Percentiles rank a stretch among this genome's conserved stretches.
Evolutionary conservation across 2,113 vertebrate species (phyloP).

Genomic region (Mastomys coucha): DNA sequence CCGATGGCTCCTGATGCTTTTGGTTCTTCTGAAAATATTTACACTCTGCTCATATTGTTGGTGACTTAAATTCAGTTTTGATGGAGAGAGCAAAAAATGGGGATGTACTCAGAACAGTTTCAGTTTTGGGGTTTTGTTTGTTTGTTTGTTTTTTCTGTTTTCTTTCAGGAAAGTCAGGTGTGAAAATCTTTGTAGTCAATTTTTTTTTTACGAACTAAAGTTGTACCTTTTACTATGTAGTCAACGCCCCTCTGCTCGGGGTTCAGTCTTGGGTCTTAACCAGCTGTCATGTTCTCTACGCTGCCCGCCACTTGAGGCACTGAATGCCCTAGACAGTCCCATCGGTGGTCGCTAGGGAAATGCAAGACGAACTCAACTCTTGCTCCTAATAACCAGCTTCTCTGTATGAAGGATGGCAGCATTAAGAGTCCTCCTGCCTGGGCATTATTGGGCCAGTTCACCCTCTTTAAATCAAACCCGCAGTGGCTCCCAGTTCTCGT

Average conservation of each 20-base stretch:
- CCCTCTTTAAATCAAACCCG: slow-evolving; percentile 27
- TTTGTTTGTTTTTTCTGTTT: slow-evolving; percentile 19
- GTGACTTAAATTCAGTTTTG: slow-evolving; percentile 57
- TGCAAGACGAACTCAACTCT: neutral
- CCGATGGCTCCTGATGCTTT: slow-evolving; percentile 53
- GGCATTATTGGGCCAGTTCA: slow-evolving; percentile 52
- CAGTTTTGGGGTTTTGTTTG: neutral
- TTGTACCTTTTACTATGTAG: slow-evolving; percentile 59
- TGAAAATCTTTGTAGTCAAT: slow-evolving; percentile 65
- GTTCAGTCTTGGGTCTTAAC: neutral
- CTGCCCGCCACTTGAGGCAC: slow-evolving; percentile 44
- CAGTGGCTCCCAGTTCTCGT: neutral
- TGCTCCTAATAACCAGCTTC: neutral
- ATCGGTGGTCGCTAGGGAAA: slow-evolving; percentile 10
- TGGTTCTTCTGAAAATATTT: slow-evolving; percentile 68
- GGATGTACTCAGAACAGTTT: slow-evolving; percentile 55
- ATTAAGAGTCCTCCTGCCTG: slow-evolving; percentile 28
- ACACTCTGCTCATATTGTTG: slow-evolving; percentile 46
- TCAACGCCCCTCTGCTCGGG: slow-evolving; percentile 46
- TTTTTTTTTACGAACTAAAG: slow-evolving; percentile 67
- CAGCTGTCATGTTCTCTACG: neutral
- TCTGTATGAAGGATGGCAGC: slow-evolving; percentile 13
- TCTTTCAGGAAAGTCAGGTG: slow-evolving; percentile 60
- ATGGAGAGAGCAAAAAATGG: neutral
- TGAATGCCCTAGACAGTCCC: slow-evolving; percentile 55